Evolutionary conservation across 2,888 invertebrate genomes (phyloP), one percentile per base, ranked within the genome.

Genomic region (Tanytarsus gracilentus): DNA sequence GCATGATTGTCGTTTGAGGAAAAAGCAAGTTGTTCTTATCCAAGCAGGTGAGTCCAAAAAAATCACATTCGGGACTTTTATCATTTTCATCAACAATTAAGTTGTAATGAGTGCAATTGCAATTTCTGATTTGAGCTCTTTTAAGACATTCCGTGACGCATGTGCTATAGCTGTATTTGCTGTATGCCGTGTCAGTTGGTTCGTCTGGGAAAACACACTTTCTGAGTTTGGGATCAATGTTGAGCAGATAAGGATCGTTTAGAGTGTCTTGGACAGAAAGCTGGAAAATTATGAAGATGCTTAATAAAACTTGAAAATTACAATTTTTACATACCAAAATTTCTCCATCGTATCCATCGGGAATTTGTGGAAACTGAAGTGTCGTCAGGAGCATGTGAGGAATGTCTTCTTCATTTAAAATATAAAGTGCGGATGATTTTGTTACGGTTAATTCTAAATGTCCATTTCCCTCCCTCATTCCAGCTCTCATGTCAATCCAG

Each of bases 171-270:
- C 86, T 87, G 69, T 88, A 87, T 36, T 77, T 73, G 1, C 78
- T 76, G 66, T 82, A 85, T 0, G 81, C 69, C 3, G 79, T 77
- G 7, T 77, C 71, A 52, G 77, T 71, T 14, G 79, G 78, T 70
- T 88, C 88, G 49, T 82, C 72, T 29, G 79, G 74, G 67, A 85
- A 88, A n/a, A 81, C 78, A 66, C 88, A 88, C 33, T 81, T 80
- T 14, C 88, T 77, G 65, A 83, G 81, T 21, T 76, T 67, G 0
- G 80, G 72, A 0, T 78, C 75, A 0, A 85, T 79, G 30, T 79
- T 77, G 2, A 74, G 73, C 1, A 83, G 79, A 63, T 79, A 77
- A 0, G 77, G 76, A 68, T 86, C 84, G 67, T 87, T 86, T 50
- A 81, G 79, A 63, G 84, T 84, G 66, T 81, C 74, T 33, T 77